These are phyloP conservation scores for Urocolius indicus DNA, from an alignment of 2,113 vertebrate genomes.

Conservation along the genomic window DNA sequence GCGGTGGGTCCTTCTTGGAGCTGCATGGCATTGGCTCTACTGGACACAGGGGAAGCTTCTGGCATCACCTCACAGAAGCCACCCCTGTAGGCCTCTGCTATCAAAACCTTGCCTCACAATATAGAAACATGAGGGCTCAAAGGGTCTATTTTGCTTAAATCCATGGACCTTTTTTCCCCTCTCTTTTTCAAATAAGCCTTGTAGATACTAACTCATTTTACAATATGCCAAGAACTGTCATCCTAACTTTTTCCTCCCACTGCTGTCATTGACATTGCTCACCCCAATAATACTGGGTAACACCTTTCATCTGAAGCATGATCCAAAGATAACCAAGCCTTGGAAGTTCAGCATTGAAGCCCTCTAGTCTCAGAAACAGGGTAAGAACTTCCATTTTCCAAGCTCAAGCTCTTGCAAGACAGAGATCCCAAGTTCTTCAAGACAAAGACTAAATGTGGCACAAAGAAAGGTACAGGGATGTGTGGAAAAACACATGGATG, in stretches of 20 bases:
- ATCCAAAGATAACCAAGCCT: not conserved
- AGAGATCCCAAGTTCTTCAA: not conserved
- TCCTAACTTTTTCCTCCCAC: not conserved
- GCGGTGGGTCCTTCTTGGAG: no score
- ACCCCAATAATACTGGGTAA: not conserved
- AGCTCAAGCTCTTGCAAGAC: not conserved
- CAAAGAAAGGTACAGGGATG: not conserved
- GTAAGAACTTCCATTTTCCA: not conserved
- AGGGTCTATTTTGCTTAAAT: not conserved
- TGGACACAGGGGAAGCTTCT: no score
- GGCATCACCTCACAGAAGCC: no score
- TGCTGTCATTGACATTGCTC: not conserved
- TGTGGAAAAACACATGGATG: accelerated
- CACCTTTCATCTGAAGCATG: not conserved
- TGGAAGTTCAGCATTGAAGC: not conserved
- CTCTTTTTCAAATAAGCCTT: not conserved
- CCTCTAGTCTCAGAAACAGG: not conserved
- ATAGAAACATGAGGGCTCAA: not conserved
- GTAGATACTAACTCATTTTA: not conserved
- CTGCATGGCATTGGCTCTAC: no score
- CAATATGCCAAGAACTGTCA: not conserved
- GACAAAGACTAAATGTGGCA: not conserved
- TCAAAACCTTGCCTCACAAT: not conserved
- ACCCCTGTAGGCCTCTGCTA: not conserved
- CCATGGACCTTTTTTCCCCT: not conserved